Percentiles rank a stretch among this genome's conserved stretches.
Evolutionary conservation across 2,888 invertebrate genomes (phyloP).

Genomic region (Strigamia crassipes): DNA sequence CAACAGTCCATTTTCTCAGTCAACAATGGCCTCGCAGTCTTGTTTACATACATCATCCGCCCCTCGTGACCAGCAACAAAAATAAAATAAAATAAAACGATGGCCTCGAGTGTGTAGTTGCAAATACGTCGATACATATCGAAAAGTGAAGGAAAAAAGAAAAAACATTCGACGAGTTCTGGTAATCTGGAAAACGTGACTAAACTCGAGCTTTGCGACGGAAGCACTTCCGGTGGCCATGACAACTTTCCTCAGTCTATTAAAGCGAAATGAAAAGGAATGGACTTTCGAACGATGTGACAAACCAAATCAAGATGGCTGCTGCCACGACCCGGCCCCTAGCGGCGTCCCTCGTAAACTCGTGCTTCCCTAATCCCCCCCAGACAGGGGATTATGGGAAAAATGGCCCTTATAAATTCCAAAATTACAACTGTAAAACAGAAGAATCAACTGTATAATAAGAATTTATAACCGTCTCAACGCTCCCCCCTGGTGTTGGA

Average conservation of each 20-base stretch:
- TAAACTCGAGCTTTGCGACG: neutral
- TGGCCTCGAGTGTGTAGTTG: conserved; percentile 1
- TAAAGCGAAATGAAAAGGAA: conserved; percentile 6
- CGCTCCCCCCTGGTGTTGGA: neutral
- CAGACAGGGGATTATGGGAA: conserved; percentile 30
- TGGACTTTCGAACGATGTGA: conserved; percentile 25
- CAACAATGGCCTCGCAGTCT: neutral
- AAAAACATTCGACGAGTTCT: neutral
- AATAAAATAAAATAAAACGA: no score
- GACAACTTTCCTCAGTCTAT: neutral
- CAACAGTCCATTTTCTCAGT: conserved; percentile 27
- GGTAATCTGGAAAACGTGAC: conserved; percentile 8
- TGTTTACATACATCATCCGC: conserved; percentile 26
- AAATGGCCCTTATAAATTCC: conserved; percentile 26
- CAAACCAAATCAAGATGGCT: conserved; percentile 30
- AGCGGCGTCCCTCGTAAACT: conserved; percentile 4
- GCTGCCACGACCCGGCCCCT: conserved; percentile 19
- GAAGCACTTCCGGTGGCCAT: neutral
- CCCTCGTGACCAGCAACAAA: neutral
- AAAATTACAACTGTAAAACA: conserved; percentile 25
- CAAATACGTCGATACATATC: neutral
- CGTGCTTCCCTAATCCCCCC: conserved; percentile 6
- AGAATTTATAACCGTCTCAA: conserved; percentile 5
- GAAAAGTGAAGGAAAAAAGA: no score
- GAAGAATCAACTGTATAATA: neutral